phyloP scores from a whole-genome alignment of 2,797 vertebrate species.

The Natrix natrix region DNA sequence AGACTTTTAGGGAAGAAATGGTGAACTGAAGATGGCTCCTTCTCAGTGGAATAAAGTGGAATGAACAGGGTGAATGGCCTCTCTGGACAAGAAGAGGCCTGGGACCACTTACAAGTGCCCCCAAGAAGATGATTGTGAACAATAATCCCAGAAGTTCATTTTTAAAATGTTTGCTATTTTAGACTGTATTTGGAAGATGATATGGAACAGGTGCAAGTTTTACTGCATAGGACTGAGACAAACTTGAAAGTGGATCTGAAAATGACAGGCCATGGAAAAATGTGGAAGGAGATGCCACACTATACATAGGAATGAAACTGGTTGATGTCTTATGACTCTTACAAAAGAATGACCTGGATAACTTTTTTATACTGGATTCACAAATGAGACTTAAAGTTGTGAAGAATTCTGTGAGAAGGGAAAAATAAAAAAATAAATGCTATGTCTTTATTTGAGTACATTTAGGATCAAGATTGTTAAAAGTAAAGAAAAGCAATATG shows the following conservation, averaged over 20 bases:
- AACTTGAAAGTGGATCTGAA: neutral
- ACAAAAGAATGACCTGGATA: neutral
- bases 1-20: neutral
- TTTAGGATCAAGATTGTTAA: neutral
- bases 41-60: neutral
- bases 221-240: neutral
- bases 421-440: neutral
- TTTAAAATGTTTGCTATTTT: neutral
- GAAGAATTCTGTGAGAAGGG: neutral
- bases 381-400: neutral
- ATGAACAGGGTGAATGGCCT: neutral
- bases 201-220: neutral
- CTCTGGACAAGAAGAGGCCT: neutral
- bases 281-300: neutral
- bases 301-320: neutral
- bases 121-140: neutral
- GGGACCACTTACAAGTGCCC: neutral
- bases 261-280: neutral
- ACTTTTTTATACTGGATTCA: neutral
- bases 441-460: neutral
- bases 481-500: neutral
- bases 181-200: neutral
- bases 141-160: neutral
- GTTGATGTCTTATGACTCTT: neutral
- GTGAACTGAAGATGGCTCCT: neutral